Conservation (phyloP, 2,888 invertebrate genomes). For the Tiliacea aurago region DNA sequence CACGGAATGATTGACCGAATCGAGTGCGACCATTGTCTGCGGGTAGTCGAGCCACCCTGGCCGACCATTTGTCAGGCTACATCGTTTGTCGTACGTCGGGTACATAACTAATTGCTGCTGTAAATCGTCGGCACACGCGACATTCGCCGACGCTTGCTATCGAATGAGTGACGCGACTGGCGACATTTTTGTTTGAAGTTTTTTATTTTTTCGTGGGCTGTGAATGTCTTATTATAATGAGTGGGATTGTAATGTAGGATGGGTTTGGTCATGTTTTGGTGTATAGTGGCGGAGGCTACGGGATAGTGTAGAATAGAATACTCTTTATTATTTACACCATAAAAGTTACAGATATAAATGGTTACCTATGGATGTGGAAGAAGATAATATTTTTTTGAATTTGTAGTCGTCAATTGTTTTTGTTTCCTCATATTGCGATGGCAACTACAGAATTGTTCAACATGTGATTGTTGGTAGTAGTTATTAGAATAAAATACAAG, state of each 20-base stretch:
- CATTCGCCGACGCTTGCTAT: conserved; percentile 64
- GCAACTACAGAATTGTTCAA: not conserved
- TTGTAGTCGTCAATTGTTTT: conserved; percentile 4
- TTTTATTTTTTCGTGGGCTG: conserved; percentile 29
- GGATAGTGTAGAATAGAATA: too few species aligned
- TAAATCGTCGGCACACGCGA: conserved; percentile 70
- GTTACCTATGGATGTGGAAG: conserved; percentile 17
- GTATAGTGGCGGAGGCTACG: not conserved
- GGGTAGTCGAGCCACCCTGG: conserved; percentile 69
- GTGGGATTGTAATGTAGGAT: conserved; percentile 48
- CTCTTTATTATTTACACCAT: too few species aligned
- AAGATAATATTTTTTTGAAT: not conserved
- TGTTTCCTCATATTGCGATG: not conserved
- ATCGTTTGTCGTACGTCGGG: conserved; percentile 70
- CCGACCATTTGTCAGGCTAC: conserved; percentile 70
- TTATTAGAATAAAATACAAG: too few species aligned
- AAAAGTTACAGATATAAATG: too few species aligned
- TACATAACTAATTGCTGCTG: conserved; percentile 73
- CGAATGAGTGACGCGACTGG: conserved; percentile 65
- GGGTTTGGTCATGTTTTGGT: conserved; percentile 45
- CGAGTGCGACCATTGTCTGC: conserved; percentile 69
- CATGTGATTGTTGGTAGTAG: too few species aligned
- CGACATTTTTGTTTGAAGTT: conserved; percentile 57
- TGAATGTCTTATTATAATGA: conserved; percentile 60
- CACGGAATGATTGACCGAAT: conserved; percentile 67